A percentile compares a stretch with the other conserved stretches of the same genome.
phyloP scores from a whole-genome alignment of 1,140 invertebrate genomes.

The Eumaeus atala region DNA sequence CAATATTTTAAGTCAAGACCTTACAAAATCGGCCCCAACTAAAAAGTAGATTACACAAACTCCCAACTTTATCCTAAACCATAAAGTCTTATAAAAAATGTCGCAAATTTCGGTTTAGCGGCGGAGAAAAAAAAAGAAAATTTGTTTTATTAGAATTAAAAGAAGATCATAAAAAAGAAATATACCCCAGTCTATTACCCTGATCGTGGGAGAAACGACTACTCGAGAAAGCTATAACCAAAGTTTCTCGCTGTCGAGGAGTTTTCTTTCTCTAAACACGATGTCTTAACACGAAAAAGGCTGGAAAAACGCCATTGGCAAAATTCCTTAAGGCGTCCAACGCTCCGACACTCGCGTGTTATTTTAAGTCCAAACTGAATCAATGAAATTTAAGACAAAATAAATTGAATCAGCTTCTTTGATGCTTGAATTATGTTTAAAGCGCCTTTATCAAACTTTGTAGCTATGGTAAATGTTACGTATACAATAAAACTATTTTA shows the following conservation, averaged over 20 bases:
- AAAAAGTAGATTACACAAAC: not conserved
- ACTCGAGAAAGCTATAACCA: conserved; percentile 70
- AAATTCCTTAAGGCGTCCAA: conserved; percentile 46
- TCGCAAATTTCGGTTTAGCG: conserved; percentile 13
- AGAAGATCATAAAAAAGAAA: conserved; percentile 66
- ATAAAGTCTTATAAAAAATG: conserved; percentile 12
- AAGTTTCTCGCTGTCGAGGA: conserved; percentile 66
- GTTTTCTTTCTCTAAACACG: conserved; percentile 70
- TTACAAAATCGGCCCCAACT: no score
- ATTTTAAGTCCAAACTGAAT: conserved; percentile 41
- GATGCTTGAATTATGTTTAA: not conserved
- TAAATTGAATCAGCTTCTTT: conserved; percentile 13
- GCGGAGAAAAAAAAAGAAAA: conserved; percentile 52
- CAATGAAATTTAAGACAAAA: conserved; percentile 10
- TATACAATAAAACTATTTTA: no score
- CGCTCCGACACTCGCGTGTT: conserved; percentile 38
- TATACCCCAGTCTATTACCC: conserved; percentile 59
- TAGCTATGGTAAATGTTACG: no score
- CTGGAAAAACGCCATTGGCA: conserved; percentile 60
- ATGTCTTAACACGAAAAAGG: conserved; percentile 70
- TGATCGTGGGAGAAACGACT: conserved; percentile 55
- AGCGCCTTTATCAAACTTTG: not conserved
- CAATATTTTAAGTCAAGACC: no score
- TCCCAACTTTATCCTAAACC: not conserved
- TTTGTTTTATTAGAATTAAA: conserved; percentile 71